Evolutionary conservation across 2,113 vertebrate genomes (phyloP).

Genomic region (Toxotes chatareus): DNA sequence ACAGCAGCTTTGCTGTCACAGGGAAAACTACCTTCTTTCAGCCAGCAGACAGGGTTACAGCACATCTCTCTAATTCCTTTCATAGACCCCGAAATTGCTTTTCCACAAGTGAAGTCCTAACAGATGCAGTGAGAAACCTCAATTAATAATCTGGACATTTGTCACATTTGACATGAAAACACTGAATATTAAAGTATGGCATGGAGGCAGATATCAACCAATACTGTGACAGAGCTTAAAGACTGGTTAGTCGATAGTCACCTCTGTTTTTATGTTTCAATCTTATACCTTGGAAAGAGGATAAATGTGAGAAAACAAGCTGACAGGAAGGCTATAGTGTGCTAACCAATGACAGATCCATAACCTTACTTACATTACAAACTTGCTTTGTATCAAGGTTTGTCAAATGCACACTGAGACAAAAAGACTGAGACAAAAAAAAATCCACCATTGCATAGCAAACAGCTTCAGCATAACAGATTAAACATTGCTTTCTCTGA

Average conservation of each 20-base stretch:
- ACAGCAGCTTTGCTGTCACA: conserved; percentile 55
- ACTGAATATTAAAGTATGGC: conserved; percentile 19
- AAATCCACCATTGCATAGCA: neutral
- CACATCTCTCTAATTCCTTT: conserved; percentile 49
- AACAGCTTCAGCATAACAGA: neutral
- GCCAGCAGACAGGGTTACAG: conserved; percentile 40
- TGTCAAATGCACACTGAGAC: conserved; percentile 17
- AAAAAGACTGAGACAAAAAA: neutral
- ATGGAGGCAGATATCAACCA: neutral
- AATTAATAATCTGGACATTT: conserved; percentile 33
- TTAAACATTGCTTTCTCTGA: neutral
- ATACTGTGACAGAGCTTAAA: neutral
- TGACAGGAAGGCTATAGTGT: neutral
- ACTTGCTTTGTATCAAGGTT: neutral
- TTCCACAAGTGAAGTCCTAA: conserved; percentile 10
- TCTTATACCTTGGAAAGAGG: neutral
- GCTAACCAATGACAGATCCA: neutral
- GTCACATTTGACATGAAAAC: conserved; percentile 49
- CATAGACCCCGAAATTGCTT: conserved; percentile 37
- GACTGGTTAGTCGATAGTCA: neutral
- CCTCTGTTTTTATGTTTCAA: neutral
- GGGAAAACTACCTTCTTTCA: conserved; percentile 24
- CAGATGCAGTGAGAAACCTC: conserved; percentile 18
- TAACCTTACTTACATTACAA: neutral
- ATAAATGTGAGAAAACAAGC: conserved; percentile 22